Conservation (phyloP, 2,113 vertebrate genomes). For the Oplegnathus fasciatus region DNA sequence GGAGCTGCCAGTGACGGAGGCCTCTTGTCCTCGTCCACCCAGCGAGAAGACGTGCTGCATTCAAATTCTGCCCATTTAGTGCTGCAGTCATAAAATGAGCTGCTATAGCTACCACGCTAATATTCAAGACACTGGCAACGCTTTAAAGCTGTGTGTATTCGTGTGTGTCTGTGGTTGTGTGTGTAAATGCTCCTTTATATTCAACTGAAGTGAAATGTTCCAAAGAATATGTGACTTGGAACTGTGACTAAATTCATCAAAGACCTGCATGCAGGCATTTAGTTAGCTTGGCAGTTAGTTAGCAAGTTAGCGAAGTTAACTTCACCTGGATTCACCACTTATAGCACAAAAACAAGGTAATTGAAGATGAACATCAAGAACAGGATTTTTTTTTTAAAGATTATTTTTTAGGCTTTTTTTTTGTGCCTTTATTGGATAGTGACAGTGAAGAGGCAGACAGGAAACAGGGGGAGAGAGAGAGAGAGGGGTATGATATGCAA, state of each 20-base stretch:
- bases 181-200: not conserved
- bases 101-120: slow-evolving; percentile 12
- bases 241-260: too few species aligned
- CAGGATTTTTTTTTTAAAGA: not conserved
- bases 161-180: not conserved
- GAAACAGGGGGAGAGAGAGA: too few species aligned
- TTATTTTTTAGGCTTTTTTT: too few species aligned
- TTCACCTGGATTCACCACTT: not conserved
- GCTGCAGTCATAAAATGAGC: slow-evolving; percentile 23
- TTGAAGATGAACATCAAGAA: not conserved
- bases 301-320: not conserved
- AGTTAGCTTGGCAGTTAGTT: not conserved
- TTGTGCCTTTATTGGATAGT: too few species aligned
- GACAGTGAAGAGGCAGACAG: too few species aligned
- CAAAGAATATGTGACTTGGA: not conserved
- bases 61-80: slow-evolving; percentile 38
- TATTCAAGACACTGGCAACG: not conserved
- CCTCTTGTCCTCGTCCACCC: slow-evolving; percentile 23
- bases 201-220: not conserved
- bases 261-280: not conserved
- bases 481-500: too few species aligned
- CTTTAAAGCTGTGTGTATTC: not conserved
- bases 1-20: slow-evolving; percentile 4
- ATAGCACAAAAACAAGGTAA: not conserved
- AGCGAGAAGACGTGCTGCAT: slow-evolving; percentile 10